A percentile compares a stretch with the other conserved stretches of the same genome.
These are phyloP conservation scores for Sylvia atricapilla DNA, from an alignment of 2,113 vertebrate genomes.

Conservation along the genomic window DNA sequence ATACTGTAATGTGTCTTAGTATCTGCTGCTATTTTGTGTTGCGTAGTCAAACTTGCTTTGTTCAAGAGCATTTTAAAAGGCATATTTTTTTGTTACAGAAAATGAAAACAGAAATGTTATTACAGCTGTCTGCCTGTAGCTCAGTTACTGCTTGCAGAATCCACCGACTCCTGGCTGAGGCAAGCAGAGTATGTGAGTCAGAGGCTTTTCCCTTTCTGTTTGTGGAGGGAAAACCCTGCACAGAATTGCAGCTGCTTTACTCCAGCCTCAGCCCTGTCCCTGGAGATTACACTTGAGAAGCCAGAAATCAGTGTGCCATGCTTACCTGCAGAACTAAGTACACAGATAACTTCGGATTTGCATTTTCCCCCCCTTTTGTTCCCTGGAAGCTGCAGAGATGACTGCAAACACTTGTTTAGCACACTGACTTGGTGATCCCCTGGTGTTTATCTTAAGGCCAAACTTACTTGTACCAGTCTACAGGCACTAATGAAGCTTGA, in stretches of 20 bases:
- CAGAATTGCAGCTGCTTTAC: background rate
- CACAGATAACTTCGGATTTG: background rate
- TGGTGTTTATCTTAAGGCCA: background rate
- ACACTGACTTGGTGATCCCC: background rate
- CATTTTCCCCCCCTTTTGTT: fast-evolving
- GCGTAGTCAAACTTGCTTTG: background rate
- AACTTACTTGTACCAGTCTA: background rate
- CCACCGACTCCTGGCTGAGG: background rate
- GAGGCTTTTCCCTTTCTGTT: background rate
- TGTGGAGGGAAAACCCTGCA: background rate
- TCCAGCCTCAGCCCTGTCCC: background rate
- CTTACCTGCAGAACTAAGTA: background rate
- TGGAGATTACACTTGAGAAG: background rate
- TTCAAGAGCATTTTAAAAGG: constrained; percentile 1
- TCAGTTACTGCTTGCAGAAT: background rate
- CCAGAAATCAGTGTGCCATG: background rate
- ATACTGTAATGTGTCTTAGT: background rate
- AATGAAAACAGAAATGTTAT: background rate
- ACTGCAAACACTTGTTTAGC: background rate
- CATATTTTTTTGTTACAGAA: background rate
- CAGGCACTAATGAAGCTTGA: background rate
- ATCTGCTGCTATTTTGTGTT: constrained; percentile 9
- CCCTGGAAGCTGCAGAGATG: background rate
- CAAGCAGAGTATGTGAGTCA: background rate
- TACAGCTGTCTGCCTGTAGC: constrained; percentile 3